Conservation (phyloP, 2,797 vertebrate species). For the Eulemur albifrons region DNA sequence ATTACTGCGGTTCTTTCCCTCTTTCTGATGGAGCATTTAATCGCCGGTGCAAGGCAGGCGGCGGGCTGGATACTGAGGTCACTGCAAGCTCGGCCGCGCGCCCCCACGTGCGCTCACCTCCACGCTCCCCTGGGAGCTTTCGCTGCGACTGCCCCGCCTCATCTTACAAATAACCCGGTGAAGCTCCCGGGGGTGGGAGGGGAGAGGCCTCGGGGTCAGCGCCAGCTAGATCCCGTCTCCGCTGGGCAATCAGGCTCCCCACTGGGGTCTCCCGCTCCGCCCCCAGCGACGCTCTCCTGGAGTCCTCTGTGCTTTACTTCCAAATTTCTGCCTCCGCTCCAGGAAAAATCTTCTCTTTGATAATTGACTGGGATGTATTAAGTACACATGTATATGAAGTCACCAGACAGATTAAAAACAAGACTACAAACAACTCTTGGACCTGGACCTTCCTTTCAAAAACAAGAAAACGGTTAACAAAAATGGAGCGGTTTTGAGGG, state of each 20-base stretch:
- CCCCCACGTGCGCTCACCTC: neutral
- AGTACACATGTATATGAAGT: neutral
- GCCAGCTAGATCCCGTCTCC: accelerated
- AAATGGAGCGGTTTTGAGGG: neutral
- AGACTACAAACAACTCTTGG: neutral
- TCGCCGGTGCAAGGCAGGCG: accelerated
- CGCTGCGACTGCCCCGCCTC: neutral
- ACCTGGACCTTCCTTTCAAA: neutral
- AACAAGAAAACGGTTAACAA: neutral
- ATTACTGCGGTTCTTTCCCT: neutral
- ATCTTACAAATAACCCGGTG: neutral
- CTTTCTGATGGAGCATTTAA: neutral
- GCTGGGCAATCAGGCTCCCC: neutral
- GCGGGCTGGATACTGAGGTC: neutral
- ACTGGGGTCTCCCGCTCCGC: accelerated
- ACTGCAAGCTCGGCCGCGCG: accelerated
- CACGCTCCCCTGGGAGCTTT: neutral
- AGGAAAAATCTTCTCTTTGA: neutral
- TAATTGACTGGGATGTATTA: neutral
- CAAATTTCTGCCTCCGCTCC: neutral
- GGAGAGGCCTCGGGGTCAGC: neutral
- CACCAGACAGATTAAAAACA: neutral
- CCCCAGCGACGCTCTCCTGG: neutral
- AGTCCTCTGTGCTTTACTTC: neutral
- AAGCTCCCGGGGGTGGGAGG: neutral